phyloP scores from a whole-genome alignment of 1,140 invertebrate species.

The Anastrepha obliqua region DNA sequence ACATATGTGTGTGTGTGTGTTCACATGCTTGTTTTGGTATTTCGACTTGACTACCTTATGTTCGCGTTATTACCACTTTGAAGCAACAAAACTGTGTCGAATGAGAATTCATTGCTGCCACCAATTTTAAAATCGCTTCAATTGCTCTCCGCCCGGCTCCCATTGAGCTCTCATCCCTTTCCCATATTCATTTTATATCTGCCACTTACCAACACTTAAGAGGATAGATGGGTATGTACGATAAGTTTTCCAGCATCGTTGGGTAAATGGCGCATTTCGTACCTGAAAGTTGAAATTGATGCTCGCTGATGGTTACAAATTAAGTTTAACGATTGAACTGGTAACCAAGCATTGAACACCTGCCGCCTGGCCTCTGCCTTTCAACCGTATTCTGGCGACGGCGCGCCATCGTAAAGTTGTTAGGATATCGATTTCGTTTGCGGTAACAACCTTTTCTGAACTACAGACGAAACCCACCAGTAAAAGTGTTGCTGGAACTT shows the following conservation, averaged over 20 bases:
- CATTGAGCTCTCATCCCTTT: not conserved
- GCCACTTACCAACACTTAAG: not conserved
- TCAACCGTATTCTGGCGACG: not conserved
- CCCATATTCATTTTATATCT: not conserved
- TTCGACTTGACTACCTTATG: too few relatives aligned
- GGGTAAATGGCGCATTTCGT: slow-evolving; percentile 42
- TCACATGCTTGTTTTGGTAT: too few relatives aligned
- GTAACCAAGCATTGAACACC: slow-evolving; percentile 23
- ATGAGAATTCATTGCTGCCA: slow-evolving; percentile 30
- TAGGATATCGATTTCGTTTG: slow-evolving; percentile 43
- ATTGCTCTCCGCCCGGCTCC: not conserved
- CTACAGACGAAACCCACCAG: not conserved
- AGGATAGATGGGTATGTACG: not conserved
- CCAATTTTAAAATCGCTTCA: not conserved
- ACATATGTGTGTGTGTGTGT: too few relatives aligned
- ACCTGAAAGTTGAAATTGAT: slow-evolving; percentile 47
- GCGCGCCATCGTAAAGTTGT: not conserved
- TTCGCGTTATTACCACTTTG: too few relatives aligned
- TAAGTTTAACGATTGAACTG: slow-evolving; percentile 51
- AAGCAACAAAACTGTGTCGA: not conserved
- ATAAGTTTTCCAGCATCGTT: slow-evolving; percentile 16
- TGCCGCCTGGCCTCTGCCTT: not conserved
- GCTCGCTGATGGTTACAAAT: slow-evolving; percentile 48
- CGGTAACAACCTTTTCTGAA: not conserved
- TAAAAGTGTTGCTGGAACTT: not conserved